phyloP scores from a whole-genome alignment of 1,140 invertebrate genomes.

The Microplitis mediator region DNA sequence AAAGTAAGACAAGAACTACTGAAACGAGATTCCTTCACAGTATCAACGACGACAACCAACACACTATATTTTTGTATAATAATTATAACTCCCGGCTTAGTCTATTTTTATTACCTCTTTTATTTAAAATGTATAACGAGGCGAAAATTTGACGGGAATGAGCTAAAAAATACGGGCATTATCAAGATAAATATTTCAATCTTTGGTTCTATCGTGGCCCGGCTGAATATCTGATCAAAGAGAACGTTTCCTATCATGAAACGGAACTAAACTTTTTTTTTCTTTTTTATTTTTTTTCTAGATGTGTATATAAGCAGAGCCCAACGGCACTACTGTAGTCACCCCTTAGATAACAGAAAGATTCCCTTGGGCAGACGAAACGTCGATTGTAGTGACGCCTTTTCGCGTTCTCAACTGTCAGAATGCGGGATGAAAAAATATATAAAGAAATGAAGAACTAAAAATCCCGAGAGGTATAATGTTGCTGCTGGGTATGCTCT shows the following conservation, averaged over 20 bases:
- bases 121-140: neutral
- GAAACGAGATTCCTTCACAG: conserved; percentile 17
- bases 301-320: conserved; percentile 4
- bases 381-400: conserved; percentile 15
- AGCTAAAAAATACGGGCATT: conserved; percentile 23
- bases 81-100: too few relatives aligned
- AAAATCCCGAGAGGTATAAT: neutral
- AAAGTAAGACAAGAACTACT: conserved; percentile 47
- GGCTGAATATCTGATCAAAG: conserved; percentile 32
- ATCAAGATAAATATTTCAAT: conserved; percentile 4
- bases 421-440: neutral
- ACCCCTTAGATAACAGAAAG: conserved; percentile 19
- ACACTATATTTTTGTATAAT: too few relatives aligned
- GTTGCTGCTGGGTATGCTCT: too few relatives aligned
- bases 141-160: conserved; percentile 8
- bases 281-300: neutral
- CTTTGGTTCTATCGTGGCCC: neutral
- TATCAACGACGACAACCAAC: too few relatives aligned
- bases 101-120: too few relatives aligned
- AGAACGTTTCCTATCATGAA: conserved; percentile 5
- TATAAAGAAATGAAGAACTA: neutral
- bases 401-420: neutral
- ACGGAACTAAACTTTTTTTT: neutral
- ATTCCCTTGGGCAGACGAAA: conserved; percentile 22
- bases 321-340: neutral